phyloP scores from a whole-genome alignment of 2,797 vertebrate species.

The Sebastes flavidus region DNA sequence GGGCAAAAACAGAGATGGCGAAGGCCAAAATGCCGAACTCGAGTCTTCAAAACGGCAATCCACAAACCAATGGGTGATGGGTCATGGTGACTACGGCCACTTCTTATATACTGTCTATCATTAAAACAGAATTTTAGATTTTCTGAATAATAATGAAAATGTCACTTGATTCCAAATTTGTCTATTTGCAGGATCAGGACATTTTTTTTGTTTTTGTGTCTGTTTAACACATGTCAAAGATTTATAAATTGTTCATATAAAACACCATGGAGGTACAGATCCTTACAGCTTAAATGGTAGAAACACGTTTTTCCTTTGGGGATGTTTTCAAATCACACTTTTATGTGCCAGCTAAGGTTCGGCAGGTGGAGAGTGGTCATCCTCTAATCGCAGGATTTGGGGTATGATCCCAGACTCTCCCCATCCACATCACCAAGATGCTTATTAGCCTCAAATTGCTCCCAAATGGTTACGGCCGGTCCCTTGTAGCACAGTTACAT shows the following conservation, averaged over 20 bases:
- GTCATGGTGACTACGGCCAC: no score
- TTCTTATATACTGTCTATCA: no score
- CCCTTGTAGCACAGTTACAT: background rate
- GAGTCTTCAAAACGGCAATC: no score
- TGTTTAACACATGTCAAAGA: background rate
- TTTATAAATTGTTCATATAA: background rate
- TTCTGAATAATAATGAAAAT: background rate
- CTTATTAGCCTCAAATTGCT: background rate
- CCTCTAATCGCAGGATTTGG: no score
- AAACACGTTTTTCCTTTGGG: accelerated
- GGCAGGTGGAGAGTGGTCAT: background rate
- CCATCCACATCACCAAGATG: background rate
- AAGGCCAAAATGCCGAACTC: no score
- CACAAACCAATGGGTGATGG: no score
- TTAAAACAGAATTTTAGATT: background rate
- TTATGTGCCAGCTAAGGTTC: background rate
- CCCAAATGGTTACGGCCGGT: background rate
- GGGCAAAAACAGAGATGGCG: no score
- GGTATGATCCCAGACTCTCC: no score
- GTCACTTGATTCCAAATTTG: background rate
- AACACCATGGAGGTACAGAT: no score
- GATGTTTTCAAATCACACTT: background rate
- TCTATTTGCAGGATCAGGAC: background rate
- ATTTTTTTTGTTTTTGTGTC: background rate
- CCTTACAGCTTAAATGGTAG: background rate